phyloP scores from a whole-genome alignment of 2,113 vertebrate species.

The Zonotrichia leucophrys region DNA sequence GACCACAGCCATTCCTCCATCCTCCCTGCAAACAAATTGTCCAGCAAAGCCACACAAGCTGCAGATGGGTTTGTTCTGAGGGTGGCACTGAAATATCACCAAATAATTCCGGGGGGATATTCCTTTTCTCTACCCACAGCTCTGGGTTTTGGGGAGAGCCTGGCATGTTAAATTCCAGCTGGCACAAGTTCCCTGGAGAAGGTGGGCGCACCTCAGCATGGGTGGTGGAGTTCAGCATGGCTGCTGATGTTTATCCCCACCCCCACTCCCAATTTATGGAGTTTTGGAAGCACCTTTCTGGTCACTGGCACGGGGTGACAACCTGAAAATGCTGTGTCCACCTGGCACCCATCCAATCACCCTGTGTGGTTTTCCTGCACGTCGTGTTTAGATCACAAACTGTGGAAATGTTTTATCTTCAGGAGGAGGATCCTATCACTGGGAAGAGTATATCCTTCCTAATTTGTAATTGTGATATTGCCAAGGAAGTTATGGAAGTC shows the following conservation, averaged over 20 bases:
- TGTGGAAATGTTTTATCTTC: background rate
- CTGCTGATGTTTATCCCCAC: background rate
- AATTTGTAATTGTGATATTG: background rate
- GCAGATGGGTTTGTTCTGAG: background rate
- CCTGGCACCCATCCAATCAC: accelerated
- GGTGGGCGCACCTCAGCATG: accelerated
- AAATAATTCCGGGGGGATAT: background rate
- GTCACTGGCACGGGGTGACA: background rate
- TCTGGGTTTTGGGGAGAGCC: accelerated
- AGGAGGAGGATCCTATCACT: background rate
- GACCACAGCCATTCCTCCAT: conserved; percentile 43
- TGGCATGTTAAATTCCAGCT: background rate
- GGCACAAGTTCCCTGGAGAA: background rate
- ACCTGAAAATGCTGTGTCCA: accelerated
- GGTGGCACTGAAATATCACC: background rate
- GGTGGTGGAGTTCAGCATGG: background rate
- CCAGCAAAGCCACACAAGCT: background rate
- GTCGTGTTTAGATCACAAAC: background rate
- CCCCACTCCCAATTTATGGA: no score
- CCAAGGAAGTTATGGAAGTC: background rate
- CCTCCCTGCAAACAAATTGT: conserved; percentile 26
- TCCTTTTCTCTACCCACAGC: background rate
- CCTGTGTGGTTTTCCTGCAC: background rate
- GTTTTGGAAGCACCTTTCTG: background rate
- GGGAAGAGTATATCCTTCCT: background rate